phyloP scores from a whole-genome alignment of 2,797 vertebrate genomes.

The Anguilla megastoma region DNA sequence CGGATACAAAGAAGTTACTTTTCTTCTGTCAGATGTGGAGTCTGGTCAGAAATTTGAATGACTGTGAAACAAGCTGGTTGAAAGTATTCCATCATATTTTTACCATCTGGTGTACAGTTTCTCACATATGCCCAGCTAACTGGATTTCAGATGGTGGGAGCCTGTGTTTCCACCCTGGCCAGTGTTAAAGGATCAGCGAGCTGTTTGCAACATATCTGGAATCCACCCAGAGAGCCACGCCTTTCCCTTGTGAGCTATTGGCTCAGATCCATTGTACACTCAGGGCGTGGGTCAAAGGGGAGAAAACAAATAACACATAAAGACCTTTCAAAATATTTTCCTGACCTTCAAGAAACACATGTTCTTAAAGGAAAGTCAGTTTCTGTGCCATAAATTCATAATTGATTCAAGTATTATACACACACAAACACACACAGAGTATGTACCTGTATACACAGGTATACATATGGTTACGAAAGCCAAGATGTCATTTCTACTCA shows the following conservation, averaged over 20 bases:
- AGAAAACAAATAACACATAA: neutral
- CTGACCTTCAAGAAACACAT: neutral
- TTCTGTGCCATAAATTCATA: neutral
- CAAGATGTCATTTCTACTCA: slow-evolving; percentile 29
- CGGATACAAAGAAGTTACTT: neutral
- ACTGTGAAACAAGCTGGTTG: neutral
- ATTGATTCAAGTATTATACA: neutral
- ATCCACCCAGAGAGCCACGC: slow-evolving; percentile 2
- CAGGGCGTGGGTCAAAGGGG: neutral
- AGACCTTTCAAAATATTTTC: neutral
- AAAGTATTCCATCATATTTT: neutral
- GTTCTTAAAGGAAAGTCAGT: neutral
- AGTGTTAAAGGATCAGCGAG: neutral
- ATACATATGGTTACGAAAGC: slow-evolving; percentile 10
- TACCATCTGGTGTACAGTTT: neutral
- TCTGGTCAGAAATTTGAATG: neutral
- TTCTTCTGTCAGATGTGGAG: neutral
- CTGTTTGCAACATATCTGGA: neutral
- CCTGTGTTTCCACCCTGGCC: slow-evolving; percentile 9
- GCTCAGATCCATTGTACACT: neutral
- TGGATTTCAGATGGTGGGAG: neutral
- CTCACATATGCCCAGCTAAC: neutral
- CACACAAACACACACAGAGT: neutral
- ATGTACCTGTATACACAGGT: neutral
- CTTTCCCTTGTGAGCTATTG: neutral